phyloP scores from a whole-genome alignment of 2,888 invertebrate species.

The Beris morrisii region DNA sequence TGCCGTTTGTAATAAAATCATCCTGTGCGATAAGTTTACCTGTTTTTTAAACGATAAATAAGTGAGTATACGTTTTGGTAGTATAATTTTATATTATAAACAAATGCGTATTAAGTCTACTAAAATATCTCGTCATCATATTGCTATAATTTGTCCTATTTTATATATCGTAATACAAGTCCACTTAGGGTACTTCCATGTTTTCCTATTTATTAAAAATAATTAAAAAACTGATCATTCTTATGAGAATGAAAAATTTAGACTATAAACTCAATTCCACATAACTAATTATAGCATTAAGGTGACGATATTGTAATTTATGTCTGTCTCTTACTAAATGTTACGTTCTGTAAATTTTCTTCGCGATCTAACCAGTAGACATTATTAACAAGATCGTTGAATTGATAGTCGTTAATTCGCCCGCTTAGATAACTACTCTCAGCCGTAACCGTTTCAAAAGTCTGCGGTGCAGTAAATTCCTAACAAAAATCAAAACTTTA shows the following conservation, averaged over 20 bases:
- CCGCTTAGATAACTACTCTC: conserved; percentile 45
- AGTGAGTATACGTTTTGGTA: neutral
- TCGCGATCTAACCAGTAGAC: conserved; percentile 58
- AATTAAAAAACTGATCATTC: no score
- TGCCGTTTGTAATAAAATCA: conserved; percentile 44
- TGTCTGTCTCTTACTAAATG: conserved; percentile 51
- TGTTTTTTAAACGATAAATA: conserved; percentile 1
- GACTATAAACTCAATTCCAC: no score
- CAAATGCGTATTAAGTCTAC: no score
- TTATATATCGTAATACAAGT: no score
- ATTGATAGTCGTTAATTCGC: conserved; percentile 55
- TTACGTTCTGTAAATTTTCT: conserved; percentile 56
- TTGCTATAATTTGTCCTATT: no score
- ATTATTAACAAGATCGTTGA: conserved; percentile 55
- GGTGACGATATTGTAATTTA: neutral
- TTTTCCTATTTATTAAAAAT: no score
- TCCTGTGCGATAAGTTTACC: conserved; percentile 15
- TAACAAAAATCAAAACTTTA: conserved; percentile 5
- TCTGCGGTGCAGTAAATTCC: conserved; percentile 49
- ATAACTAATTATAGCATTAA: no score
- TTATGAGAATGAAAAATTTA: no score
- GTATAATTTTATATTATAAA: neutral
- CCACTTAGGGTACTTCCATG: no score
- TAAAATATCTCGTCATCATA: neutral
- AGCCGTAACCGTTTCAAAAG: conserved; percentile 41